Evolutionary conservation across 53 echinoderm and acorn worm genomes (phyloP).

Genomic region (Actinopyga echinites): DNA sequence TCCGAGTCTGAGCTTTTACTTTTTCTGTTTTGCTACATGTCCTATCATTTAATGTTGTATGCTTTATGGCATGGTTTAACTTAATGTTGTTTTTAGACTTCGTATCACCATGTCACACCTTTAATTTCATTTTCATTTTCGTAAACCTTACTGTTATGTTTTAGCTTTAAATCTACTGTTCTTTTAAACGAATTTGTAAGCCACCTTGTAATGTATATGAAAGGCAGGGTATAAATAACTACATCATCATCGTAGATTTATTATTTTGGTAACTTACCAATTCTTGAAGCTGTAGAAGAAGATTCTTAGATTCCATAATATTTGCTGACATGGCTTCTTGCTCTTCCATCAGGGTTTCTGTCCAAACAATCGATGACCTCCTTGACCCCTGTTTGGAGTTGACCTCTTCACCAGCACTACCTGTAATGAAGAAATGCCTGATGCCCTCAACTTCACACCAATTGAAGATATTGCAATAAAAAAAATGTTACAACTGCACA

Average conservation of each 20-base stretch:
- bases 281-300: constrained; percentile 76
- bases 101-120: neutral
- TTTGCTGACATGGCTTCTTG: constrained; percentile 77
- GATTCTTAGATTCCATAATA: constrained; percentile 78
- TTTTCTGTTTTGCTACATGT: too few relatives aligned
- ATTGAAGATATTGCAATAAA: too few relatives aligned
- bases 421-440: constrained; percentile 33
- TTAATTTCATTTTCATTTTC: neutral
- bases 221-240: too few relatives aligned
- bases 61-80: too few relatives aligned
- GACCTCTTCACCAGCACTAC: constrained; percentile 79
- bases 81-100: too few relatives aligned
- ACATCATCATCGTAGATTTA: too few relatives aligned
- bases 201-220: neutral
- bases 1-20: too few relatives aligned
- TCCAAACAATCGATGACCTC: constrained; percentile 70
- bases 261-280: constrained; percentile 85
- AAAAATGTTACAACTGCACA: too few relatives aligned
- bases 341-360: constrained; percentile 77
- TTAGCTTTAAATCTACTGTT: neutral
- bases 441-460: too few relatives aligned
- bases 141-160: neutral
- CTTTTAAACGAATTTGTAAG: too few relatives aligned
- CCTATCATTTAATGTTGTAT: too few relatives aligned
- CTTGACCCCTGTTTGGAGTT: constrained; percentile 68